A percentile compares a stretch with the other conserved stretches of the same genome.
phyloP scores from a whole-genome alignment of 1,140 invertebrate genomes.

The Cherax quadricarinatus region DNA sequence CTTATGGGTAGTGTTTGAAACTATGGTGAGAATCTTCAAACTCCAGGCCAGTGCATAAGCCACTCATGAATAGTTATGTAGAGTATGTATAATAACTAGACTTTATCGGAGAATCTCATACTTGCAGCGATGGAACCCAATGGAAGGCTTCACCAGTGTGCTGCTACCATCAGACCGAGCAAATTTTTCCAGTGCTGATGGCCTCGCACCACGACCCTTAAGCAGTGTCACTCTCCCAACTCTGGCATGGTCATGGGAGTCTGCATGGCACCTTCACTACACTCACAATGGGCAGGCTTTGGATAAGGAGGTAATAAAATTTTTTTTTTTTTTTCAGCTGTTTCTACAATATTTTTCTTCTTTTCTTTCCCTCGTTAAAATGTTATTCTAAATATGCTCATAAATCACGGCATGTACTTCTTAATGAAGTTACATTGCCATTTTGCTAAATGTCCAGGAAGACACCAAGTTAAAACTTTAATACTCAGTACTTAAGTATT shows the following conservation, averaged over 20 bases:
- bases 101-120: slow-evolving; percentile 37
- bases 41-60: too few relatives aligned
- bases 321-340: too few relatives aligned
- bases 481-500: too few relatives aligned
- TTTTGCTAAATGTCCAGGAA: too few relatives aligned
- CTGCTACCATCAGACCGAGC: slow-evolving; percentile 91
- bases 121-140: slow-evolving; percentile 89
- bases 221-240: slow-evolving; percentile 90
- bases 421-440: too few relatives aligned
- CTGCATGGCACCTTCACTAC: slow-evolving; percentile 92
- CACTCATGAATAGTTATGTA: background rate
- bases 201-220: slow-evolving; percentile 85
- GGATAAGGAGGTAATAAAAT: slow-evolving; percentile 84
- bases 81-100: background rate
- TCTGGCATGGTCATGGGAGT: slow-evolving; percentile 96
- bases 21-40: too few relatives aligned
- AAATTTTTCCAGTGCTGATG: slow-evolving; percentile 88
- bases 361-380: too few relatives aligned
- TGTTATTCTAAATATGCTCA: too few relatives aligned
- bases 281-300: slow-evolving; percentile 91
- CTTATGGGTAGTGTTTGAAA: too few relatives aligned
- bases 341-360: too few relatives aligned
- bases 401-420: too few relatives aligned
- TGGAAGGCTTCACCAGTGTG: slow-evolving; percentile 89
- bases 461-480: too few relatives aligned